Percentiles rank a stretch among this genome's conserved stretches.
Conservation (phyloP, 1,140 invertebrate genomes). For the Himalopsyche phryganea region DNA sequence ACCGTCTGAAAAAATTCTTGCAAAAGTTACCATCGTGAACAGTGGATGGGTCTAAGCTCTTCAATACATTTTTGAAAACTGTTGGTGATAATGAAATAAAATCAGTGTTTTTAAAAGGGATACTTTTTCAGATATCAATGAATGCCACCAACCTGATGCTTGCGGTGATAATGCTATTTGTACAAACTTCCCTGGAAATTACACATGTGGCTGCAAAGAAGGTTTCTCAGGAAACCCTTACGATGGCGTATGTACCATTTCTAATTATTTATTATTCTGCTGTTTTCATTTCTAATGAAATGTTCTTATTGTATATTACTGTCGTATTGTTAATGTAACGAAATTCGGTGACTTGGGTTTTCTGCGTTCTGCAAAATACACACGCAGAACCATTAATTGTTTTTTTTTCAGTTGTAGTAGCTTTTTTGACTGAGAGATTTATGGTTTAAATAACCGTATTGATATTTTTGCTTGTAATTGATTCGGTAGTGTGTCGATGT, state of each 20-base stretch:
- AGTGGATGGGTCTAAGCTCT: no score
- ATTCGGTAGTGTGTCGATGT: conserved; percentile 70
- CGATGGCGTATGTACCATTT: conserved; percentile 59
- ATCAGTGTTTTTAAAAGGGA: background rate
- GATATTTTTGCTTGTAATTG: conserved; percentile 7
- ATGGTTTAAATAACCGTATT: background rate
- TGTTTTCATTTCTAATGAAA: no score
- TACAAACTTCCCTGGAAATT: conserved; percentile 81
- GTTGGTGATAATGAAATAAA: no score
- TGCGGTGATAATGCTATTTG: conserved; percentile 80
- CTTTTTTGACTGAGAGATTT: background rate
- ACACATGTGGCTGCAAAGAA: conserved; percentile 77
- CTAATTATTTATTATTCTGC: background rate
- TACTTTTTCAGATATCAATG: conserved; percentile 72
- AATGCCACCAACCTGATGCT: conserved; percentile 72
- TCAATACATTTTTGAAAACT: no score
- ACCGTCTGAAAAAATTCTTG: no score
- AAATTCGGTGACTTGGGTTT: no score
- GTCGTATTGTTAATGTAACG: no score
- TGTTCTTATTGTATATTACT: no score
- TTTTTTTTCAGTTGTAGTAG: background rate
- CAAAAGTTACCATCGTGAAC: no score
- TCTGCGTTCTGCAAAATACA: no score
- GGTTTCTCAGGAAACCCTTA: conserved; percentile 87
- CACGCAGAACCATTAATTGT: no score